These are phyloP conservation scores for Eumeta japonica DNA, from an alignment of 1,140 invertebrate species.

Conservation along the genomic window DNA sequence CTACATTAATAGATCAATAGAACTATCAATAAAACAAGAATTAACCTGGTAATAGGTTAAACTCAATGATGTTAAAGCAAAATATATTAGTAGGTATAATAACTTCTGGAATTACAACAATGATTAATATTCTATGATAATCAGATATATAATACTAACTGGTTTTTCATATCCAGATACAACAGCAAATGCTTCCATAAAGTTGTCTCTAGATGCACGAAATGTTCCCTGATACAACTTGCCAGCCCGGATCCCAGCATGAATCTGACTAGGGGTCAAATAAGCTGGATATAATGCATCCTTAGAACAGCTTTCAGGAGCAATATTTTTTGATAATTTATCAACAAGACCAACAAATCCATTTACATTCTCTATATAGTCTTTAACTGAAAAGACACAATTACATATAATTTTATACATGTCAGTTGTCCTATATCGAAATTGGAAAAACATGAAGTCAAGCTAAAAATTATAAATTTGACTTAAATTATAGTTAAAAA, in stretches of 20 bases:
- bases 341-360: slow-evolving; percentile 71
- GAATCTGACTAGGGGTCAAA: slow-evolving; percentile 71
- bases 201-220: slow-evolving; percentile 86
- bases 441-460: too few species aligned
- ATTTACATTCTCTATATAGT: slow-evolving; percentile 71
- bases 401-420: too few species aligned
- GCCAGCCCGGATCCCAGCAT: slow-evolving; percentile 78
- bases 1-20: too few species aligned
- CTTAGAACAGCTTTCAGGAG: slow-evolving; percentile 62
- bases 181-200: slow-evolving; percentile 88
- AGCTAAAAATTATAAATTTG: too few species aligned
- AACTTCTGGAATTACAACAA: neutral
- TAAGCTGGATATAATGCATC: slow-evolving; percentile 83
- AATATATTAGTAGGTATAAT: too few species aligned
- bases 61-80: too few species aligned
- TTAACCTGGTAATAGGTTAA: too few species aligned
- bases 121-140: too few species aligned
- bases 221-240: slow-evolving; percentile 82
- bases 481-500: too few species aligned
- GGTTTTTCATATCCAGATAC: slow-evolving; percentile 75
- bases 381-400: slow-evolving; percentile 62
- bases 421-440: too few species aligned
- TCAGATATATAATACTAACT: slow-evolving; percentile 59
- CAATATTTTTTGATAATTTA: slow-evolving; percentile 72
- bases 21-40: too few species aligned